phyloP scores from a whole-genome alignment of 2,113 vertebrate genomes.

The Corythaixoides concolor region DNA sequence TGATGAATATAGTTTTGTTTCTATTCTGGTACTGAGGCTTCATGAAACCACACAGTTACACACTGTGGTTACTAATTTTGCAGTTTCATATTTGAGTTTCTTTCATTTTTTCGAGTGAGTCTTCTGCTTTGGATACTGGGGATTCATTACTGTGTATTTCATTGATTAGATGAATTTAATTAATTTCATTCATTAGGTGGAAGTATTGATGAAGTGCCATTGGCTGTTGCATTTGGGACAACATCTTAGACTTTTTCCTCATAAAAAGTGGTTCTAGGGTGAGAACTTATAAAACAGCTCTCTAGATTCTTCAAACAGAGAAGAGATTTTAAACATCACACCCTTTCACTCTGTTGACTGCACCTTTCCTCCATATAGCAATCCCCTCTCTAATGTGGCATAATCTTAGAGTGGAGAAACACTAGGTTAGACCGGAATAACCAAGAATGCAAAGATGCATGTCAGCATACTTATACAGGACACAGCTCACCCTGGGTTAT shows the following conservation, averaged over 20 bases:
- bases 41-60: not conserved
- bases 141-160: not conserved
- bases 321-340: not conserved
- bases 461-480: not conserved
- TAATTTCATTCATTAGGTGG: not conserved
- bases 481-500: not conserved
- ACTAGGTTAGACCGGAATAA: not conserved
- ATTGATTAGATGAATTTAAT: not conserved
- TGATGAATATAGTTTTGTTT: not conserved
- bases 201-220: not conserved
- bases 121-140: not conserved
- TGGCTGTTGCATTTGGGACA: not conserved
- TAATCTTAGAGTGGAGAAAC: not conserved
- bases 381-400: not conserved
- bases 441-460: not conserved
- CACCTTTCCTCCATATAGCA: rapidly evolving
- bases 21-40: not conserved
- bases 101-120: not conserved
- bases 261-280: not conserved
- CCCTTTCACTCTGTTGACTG: not conserved
- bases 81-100: not conserved
- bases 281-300: not conserved
- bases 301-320: not conserved
- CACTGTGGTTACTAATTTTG: not conserved
- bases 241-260: not conserved